phyloP scores from a whole-genome alignment of 2,113 vertebrate species.

The Setophaga kirtlandii region DNA sequence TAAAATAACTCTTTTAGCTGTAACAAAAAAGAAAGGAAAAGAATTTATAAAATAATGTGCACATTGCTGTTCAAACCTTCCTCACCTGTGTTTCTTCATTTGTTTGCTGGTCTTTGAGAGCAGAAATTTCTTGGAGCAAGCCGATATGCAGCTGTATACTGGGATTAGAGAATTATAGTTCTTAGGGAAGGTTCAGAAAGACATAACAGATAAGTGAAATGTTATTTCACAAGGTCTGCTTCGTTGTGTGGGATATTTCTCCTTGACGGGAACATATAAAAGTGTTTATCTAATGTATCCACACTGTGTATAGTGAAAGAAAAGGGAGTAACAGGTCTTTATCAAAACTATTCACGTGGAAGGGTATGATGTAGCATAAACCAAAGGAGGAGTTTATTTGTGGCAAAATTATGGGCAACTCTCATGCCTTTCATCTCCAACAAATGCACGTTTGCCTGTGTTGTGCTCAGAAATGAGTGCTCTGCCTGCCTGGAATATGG shows the following conservation, averaged over 20 bases:
- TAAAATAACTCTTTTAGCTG: neutral
- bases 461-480: slow-evolving; percentile 9
- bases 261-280: slow-evolving; percentile 51
- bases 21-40: neutral
- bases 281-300: slow-evolving; percentile 63
- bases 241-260: slow-evolving; percentile 55
- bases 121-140: neutral
- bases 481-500: slow-evolving; percentile 13
- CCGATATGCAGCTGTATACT: neutral
- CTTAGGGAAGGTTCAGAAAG: slow-evolving; percentile 40
- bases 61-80: neutral
- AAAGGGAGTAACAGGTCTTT: slow-evolving; percentile 57
- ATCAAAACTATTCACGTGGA: slow-evolving; percentile 61
- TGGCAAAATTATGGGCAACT: slow-evolving; percentile 48
- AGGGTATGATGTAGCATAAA: slow-evolving; percentile 27
- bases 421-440: slow-evolving; percentile 36
- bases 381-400: slow-evolving; percentile 49
- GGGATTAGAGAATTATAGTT: neutral
- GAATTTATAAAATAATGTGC: neutral
- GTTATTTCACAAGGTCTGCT: slow-evolving; percentile 58
- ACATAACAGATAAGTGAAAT: slow-evolving; percentile 54
- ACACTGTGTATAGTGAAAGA: slow-evolving; percentile 59
- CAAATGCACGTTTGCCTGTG: neutral
- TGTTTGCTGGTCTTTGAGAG: neutral
- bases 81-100: neutral